Conservation (phyloP, 2,113 vertebrate species). For the Aldabrachelys gigantea region DNA sequence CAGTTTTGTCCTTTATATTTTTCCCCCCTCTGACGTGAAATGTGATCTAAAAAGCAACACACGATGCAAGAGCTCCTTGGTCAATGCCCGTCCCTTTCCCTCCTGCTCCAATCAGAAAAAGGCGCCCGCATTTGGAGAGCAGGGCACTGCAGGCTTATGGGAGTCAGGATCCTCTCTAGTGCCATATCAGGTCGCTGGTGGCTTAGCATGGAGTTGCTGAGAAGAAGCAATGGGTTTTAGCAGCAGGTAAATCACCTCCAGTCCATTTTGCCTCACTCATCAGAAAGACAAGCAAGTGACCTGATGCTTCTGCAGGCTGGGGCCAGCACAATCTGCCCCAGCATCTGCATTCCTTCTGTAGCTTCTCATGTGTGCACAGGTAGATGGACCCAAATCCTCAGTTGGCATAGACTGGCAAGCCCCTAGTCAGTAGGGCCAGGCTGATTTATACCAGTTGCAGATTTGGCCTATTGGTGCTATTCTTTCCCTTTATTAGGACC, state of each 20-base stretch:
- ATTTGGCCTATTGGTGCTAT: background rate
- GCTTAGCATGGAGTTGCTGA: background rate
- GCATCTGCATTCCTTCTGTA: background rate
- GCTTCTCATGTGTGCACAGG: background rate
- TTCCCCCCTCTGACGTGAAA: background rate
- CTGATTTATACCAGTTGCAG: background rate
- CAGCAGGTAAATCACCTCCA: background rate
- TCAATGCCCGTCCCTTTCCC: background rate
- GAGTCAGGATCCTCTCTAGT: background rate
- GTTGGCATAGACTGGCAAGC: background rate
- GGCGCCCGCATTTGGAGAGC: background rate
- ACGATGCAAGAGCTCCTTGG: background rate
- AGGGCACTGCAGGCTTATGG: accelerated
- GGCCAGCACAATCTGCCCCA: background rate
- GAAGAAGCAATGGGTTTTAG: background rate
- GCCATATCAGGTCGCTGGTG: background rate
- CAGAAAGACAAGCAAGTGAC: accelerated
- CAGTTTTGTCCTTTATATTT: background rate
- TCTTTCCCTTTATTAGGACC: background rate
- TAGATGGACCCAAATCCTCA: background rate
- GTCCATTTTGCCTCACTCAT: background rate
- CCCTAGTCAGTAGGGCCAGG: background rate
- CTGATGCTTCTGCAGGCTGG: accelerated
- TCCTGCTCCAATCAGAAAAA: background rate
- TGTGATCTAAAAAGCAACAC: background rate